phyloP scores from a whole-genome alignment of 2,888 invertebrate genomes.

The Cephus pulcher region DNA sequence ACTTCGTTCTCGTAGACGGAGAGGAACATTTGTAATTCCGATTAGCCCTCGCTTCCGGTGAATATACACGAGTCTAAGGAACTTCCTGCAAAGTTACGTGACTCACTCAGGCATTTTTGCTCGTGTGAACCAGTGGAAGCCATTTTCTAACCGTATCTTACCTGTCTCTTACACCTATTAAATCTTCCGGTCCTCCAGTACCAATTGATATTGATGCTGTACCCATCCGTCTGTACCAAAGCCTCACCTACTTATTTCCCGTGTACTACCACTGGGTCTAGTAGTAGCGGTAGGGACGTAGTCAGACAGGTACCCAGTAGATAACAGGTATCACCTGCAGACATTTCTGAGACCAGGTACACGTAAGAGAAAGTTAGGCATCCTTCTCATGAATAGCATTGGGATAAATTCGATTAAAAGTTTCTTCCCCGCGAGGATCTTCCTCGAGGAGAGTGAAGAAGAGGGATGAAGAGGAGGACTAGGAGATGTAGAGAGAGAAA shows the following conservation, averaged over 20 bases:
- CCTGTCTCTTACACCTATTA: slow-evolving; percentile 9
- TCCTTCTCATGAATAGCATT: slow-evolving; percentile 62
- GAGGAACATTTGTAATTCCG: slow-evolving; percentile 61
- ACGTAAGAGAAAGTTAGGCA: not conserved
- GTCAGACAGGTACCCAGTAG: not conserved
- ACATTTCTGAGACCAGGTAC: not conserved
- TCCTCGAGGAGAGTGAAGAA: slow-evolving; percentile 31
- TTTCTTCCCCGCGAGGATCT: slow-evolving; percentile 51
- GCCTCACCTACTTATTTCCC: not conserved
- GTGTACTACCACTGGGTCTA: not conserved
- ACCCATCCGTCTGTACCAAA: not conserved
- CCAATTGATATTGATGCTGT: slow-evolving; percentile 53
- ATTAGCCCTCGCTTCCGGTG: slow-evolving; percentile 49
- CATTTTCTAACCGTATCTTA: slow-evolving; percentile 14
- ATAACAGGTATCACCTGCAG: not conserved
- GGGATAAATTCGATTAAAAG: slow-evolving; percentile 66
- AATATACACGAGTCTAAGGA: slow-evolving; percentile 18
- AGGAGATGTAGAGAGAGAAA: slow-evolving; percentile 24
- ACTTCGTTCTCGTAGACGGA: slow-evolving; percentile 16
- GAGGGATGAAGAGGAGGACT: not conserved
- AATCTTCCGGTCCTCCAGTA: slow-evolving; percentile 5
- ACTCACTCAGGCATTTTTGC: slow-evolving; percentile 54
- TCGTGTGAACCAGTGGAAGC: slow-evolving; percentile 41
- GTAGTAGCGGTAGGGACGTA: not conserved
- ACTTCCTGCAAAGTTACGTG: slow-evolving; percentile 43